phyloP scores from a whole-genome alignment of 1,140 invertebrate species.

The Drosophila serrata region DNA sequence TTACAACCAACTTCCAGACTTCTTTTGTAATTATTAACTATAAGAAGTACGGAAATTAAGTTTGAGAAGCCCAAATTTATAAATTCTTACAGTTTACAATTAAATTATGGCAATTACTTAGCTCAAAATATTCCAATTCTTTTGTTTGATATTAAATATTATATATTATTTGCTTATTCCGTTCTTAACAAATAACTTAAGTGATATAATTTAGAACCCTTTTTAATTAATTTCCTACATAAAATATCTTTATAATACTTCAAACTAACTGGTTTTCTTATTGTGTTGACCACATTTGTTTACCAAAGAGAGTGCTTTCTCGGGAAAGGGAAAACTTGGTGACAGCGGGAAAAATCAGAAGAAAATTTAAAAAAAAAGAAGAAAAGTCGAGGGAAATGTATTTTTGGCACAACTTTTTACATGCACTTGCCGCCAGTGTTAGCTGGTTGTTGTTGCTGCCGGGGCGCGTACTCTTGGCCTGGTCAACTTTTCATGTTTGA shows the following conservation, averaged over 20 bases:
- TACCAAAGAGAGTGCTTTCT: constrained; percentile 19
- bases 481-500: constrained; percentile 81
- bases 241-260: not conserved
- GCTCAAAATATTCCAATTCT: too few relatives aligned
- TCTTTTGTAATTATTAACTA: not conserved
- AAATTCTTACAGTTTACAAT: too few relatives aligned
- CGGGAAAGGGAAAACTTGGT: constrained; percentile 56
- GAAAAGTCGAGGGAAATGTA: constrained; percentile 57
- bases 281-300: constrained; percentile 16
- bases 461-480: constrained; percentile 33
- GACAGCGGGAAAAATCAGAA: constrained; percentile 50
- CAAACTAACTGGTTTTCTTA: not conserved
- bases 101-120: too few relatives aligned
- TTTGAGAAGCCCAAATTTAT: too few relatives aligned
- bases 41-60: not conserved
- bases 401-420: constrained; percentile 78
- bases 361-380: constrained; percentile 19
- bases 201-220: too few relatives aligned
- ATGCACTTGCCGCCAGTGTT: constrained; percentile 63
- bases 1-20: too few relatives aligned
- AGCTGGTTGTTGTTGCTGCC: constrained; percentile 30
- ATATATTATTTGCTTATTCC: not conserved
- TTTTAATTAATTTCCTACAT: too few relatives aligned
- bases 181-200: not conserved
- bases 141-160: not conserved